Conservation (phyloP, 1,140 invertebrate species). For the Aphaenogaster ashmeadi region DNA sequence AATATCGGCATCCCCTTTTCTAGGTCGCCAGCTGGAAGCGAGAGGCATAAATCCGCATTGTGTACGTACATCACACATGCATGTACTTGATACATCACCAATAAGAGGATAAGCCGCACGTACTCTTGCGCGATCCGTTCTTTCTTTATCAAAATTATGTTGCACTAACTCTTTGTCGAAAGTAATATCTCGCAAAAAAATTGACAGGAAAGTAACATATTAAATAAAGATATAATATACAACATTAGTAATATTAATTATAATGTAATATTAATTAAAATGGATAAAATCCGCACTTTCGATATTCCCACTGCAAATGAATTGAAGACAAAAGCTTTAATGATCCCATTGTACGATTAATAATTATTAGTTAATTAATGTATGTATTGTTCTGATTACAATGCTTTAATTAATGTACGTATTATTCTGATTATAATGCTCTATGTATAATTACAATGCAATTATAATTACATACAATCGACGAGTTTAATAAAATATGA, state of each 20-base stretch:
- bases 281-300: not conserved
- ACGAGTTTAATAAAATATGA: not conserved
- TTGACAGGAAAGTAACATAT: not conserved
- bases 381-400: not conserved
- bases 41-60: conserved; percentile 30
- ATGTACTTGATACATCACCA: conserved; percentile 12
- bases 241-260: not conserved
- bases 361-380: conserved; percentile 8
- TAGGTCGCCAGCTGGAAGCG: conserved; percentile 23
- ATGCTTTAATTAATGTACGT: not conserved
- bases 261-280: conserved; percentile 18
- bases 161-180: conserved; percentile 2
- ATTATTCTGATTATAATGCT: not conserved
- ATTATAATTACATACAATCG: not conserved
- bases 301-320: not conserved
- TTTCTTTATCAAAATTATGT: conserved; percentile 68
- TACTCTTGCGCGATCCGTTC: not conserved
- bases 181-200: conserved; percentile 20
- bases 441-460: not conserved
- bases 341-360: not conserved
- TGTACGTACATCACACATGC: not conserved
- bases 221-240: not conserved
- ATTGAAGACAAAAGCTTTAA: not conserved
- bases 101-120: conserved; percentile 21
- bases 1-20: conserved; percentile 47